Evolutionary conservation across 1,140 invertebrate species (phyloP).

Genomic region (Monochamus saltuarius): DNA sequence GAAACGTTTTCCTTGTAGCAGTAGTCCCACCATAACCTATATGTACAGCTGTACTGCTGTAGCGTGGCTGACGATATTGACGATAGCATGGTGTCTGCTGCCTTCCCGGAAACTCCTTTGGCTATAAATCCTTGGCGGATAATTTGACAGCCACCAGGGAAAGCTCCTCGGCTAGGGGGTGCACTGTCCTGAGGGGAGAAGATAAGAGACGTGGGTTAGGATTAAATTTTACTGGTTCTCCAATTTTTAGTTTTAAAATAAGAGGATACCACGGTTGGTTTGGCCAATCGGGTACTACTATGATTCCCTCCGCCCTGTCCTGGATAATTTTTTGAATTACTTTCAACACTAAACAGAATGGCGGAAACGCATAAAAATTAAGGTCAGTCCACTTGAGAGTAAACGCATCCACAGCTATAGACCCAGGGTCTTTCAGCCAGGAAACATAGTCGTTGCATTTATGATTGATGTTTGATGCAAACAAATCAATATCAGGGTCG

Average conservation of each 20-base stretch:
- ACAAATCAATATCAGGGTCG: constrained; percentile 17
- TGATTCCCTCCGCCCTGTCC: constrained; percentile 17
- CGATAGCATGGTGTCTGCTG: no score
- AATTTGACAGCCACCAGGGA: not conserved
- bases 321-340: constrained; percentile 15
- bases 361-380: constrained; percentile 14
- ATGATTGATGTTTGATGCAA: constrained; percentile 14
- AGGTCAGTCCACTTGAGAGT: not conserved
- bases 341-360: constrained; percentile 5
- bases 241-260: not conserved
- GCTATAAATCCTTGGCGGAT: not conserved
- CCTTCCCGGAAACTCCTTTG: no score
- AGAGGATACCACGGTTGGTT: constrained; percentile 18
- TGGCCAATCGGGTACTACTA: constrained; percentile 6
- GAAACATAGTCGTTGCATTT: constrained; percentile 18
- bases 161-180: not conserved
- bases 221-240: not conserved
- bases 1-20: not conserved
- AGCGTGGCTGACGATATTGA: not conserved
- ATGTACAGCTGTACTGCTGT: not conserved
- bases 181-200: not conserved
- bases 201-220: not conserved
- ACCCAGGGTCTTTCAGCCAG: constrained; percentile 2
- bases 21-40: not conserved
- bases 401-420: not conserved